These are phyloP conservation scores for Oreochromis niloticus DNA, from an alignment of 2,113 vertebrate genomes.

Conservation along the genomic window DNA sequence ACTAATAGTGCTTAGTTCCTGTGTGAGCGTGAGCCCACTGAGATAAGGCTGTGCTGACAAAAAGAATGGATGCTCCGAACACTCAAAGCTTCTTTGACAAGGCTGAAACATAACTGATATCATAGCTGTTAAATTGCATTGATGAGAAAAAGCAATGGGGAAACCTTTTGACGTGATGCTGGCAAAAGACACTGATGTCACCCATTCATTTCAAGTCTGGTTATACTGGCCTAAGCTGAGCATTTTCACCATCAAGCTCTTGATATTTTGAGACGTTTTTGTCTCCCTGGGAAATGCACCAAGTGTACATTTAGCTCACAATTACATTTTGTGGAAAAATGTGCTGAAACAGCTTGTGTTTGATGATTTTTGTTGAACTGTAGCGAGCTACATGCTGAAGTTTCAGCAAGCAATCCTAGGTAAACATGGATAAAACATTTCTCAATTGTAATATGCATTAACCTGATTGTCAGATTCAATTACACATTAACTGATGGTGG, in stretches of 20 bases:
- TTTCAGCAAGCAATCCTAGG: not conserved
- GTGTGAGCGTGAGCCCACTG: not conserved
- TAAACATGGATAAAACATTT: not conserved
- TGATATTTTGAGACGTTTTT: rapidly evolving
- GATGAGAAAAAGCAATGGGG: not conserved
- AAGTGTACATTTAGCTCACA: not conserved
- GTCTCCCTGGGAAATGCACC: not conserved
- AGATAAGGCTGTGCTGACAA: not conserved
- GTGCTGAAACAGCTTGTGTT: not conserved
- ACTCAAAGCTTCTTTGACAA: not conserved
- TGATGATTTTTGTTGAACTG: not conserved
- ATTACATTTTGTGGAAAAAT: not conserved
- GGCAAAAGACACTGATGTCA: rapidly evolving
- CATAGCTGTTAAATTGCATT: not conserved
- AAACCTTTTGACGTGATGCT: not conserved
- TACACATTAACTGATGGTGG: not conserved
- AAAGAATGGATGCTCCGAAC: not conserved
- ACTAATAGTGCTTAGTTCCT: not conserved
- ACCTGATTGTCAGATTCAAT: not conserved
- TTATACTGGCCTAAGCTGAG: not conserved
- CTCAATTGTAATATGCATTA: rapidly evolving
- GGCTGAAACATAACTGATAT: not conserved
- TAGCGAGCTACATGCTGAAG: rapidly evolving
- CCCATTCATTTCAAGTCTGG: not conserved
- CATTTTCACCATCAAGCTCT: not conserved